Conservation (phyloP, 2,113 vertebrate genomes). For the Dascyllus trimaculatus region DNA sequence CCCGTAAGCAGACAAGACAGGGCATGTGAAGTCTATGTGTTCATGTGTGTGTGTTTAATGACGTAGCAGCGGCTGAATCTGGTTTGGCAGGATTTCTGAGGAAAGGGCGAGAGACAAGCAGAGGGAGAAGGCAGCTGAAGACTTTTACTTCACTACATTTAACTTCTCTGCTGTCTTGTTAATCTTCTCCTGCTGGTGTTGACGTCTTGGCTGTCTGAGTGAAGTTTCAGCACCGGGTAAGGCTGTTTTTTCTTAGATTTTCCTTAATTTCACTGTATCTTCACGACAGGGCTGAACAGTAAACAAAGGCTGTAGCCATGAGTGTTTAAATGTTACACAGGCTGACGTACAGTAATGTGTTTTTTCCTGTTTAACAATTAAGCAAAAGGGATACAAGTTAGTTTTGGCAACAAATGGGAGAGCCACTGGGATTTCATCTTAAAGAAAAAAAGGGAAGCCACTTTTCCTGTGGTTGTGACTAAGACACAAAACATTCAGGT, state of each 20-base stretch:
- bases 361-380: not conserved
- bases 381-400: not conserved
- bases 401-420: not conserved
- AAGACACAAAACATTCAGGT: not conserved
- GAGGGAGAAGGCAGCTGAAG: constrained; percentile 7
- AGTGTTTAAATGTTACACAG: not conserved
- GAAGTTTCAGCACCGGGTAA: constrained; percentile 56
- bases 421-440: not conserved
- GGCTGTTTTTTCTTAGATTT: constrained; percentile 14
- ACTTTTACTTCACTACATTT: not conserved
- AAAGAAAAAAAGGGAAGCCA: not conserved
- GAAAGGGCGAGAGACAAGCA: constrained; percentile 37
- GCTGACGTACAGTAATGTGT: not conserved
- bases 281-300: not conserved
- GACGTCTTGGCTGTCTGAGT: not conserved
- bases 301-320: not conserved
- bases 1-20: constrained; percentile 35
- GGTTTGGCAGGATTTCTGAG: constrained; percentile 75
- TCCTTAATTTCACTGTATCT: not conserved
- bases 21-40: constrained; percentile 9
- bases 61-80: constrained; percentile 65
- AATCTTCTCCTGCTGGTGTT: not conserved
- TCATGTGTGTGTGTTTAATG: constrained; percentile 37
- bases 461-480: constrained; percentile 35
- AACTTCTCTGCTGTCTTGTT: not conserved